Percentiles rank a stretch among this genome's conserved stretches.
phyloP scores from a whole-genome alignment of 1,140 invertebrate species.

The Dolichoris vasculosae region DNA sequence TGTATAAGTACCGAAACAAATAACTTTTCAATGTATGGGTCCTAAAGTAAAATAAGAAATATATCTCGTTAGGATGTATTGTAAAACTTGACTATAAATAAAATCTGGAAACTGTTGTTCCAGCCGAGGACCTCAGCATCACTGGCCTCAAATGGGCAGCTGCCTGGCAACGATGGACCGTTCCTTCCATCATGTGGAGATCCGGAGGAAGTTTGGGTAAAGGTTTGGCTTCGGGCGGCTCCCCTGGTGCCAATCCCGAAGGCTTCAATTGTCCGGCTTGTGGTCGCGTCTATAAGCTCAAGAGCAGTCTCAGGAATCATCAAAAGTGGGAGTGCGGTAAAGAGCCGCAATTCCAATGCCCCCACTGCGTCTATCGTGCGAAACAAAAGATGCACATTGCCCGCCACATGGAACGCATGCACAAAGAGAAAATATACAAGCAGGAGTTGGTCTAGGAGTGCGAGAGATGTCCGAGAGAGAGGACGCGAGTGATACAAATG shows the following conservation, averaged over 20 bases:
- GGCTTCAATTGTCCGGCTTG: constrained; percentile 86
- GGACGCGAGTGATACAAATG: neutral
- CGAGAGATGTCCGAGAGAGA: neutral
- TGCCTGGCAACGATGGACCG: constrained; percentile 73
- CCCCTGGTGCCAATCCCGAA: constrained; percentile 66
- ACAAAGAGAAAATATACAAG: constrained; percentile 82
- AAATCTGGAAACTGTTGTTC: constrained; percentile 65
- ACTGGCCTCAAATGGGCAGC: constrained; percentile 80
- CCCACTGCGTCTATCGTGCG: constrained; percentile 86
- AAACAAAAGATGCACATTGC: constrained; percentile 92
- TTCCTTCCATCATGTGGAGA: constrained; percentile 74
- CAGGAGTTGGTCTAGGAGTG: constrained; percentile 68
- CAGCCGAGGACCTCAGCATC: constrained; percentile 81
- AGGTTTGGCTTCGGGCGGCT: constrained; percentile 64
- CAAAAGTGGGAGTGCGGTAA: constrained; percentile 92
- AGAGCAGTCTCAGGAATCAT: constrained; percentile 88
- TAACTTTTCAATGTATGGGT: neutral
- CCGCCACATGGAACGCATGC: constrained; percentile 90
- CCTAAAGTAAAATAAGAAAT: neutral
- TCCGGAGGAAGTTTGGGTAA: constrained; percentile 69
- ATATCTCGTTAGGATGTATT: constrained; percentile 25
- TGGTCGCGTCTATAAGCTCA: constrained; percentile 87
- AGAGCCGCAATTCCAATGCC: constrained; percentile 88
- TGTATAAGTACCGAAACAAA: neutral
- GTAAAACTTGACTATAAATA: constrained; percentile 46